These are phyloP conservation scores for Erinaceus europaeus DNA, from an alignment of 2,113 vertebrate species.

Conservation along the genomic window DNA sequence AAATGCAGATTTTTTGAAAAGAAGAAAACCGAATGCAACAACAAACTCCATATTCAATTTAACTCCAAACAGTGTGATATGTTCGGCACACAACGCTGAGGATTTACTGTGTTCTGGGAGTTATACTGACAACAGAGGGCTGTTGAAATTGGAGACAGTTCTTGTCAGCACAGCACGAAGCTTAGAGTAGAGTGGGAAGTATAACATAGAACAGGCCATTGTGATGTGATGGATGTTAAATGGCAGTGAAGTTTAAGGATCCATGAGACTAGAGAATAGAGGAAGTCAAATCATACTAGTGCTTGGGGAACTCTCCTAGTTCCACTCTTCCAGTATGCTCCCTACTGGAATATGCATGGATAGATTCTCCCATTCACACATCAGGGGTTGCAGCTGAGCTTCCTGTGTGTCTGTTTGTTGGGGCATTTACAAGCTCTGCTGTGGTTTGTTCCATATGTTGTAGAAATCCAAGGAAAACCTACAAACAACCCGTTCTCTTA, in stretches of 20 bases:
- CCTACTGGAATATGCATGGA: not conserved
- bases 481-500: not conserved
- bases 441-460: not conserved
- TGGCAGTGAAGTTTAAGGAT: not conserved
- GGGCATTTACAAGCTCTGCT: not conserved
- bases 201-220: not conserved
- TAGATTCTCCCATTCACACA: not conserved
- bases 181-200: not conserved
- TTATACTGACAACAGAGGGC: not conserved
- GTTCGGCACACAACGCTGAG: not conserved
- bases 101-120: not conserved
- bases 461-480: not conserved
- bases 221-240: not conserved
- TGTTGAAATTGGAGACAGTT: not conserved
- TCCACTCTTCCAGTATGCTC: not conserved
- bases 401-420: not conserved
- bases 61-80: not conserved
- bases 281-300: not conserved
- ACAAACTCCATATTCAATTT: not conserved
- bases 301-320: rapidly evolving
- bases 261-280: not conserved
- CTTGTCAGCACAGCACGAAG: rapidly evolving
- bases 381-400: not conserved
- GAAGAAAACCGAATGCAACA: no score
- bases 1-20: constrained; percentile 4